Conservation (phyloP, 2,888 invertebrate genomes). For the Cenopis cana region DNA sequence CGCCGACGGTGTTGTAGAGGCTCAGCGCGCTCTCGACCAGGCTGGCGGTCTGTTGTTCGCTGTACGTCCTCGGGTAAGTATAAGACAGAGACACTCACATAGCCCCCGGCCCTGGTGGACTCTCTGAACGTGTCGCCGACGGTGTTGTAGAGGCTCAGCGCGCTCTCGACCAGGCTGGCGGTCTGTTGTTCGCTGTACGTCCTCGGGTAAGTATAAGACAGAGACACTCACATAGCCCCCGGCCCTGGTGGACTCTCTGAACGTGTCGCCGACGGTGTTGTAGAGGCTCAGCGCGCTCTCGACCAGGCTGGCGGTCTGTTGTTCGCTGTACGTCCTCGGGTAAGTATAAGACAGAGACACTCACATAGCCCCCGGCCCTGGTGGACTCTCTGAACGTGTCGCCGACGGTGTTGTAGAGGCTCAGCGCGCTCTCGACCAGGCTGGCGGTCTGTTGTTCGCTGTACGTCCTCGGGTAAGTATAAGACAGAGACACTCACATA, state of each 20-base stretch:
- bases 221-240: conserved; percentile 91
- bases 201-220: not conserved
- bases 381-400: conserved; percentile 93
- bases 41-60: conserved; percentile 92
- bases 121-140: conserved; percentile 92
- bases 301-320: conserved; percentile 92
- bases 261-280: conserved; percentile 91
- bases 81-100: conserved; percentile 84
- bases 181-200: conserved; percentile 94
- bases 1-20: conserved; percentile 92
- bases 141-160: conserved; percentile 93
- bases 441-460: conserved; percentile 93
- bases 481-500: conserved; percentile 86
- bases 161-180: conserved; percentile 93
- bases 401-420: conserved; percentile 93
- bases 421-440: conserved; percentile 94
- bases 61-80: no score
- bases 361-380: conserved; percentile 94
- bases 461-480: no score
- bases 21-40: conserved; percentile 95
- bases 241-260: conserved; percentile 93
- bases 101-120: conserved; percentile 94
- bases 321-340: no score
- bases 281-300: conserved; percentile 95
- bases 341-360: conserved; percentile 58